phyloP scores from a whole-genome alignment of 2,113 vertebrate species.

The Chlorocebus sabaeus region DNA sequence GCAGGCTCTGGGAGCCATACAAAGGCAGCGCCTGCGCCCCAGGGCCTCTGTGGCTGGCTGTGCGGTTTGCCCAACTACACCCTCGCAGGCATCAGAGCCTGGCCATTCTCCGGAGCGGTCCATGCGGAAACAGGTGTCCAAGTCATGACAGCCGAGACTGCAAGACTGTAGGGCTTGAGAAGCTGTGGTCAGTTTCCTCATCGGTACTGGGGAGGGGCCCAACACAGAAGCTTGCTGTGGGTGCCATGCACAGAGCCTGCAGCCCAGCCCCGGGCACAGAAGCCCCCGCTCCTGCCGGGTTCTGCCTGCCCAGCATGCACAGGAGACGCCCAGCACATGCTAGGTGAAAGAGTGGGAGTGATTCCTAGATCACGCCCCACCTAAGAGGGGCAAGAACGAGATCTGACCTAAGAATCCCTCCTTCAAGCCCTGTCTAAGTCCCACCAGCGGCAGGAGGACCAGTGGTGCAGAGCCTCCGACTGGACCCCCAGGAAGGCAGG shows the following conservation, averaged over 20 bases:
- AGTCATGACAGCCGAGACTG: fast-evolving
- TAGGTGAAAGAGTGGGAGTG: neutral
- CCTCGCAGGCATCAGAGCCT: neutral
- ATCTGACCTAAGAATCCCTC: neutral
- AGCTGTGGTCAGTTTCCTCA: neutral
- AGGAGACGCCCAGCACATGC: neutral
- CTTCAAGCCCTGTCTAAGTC: neutral
- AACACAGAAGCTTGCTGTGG: neutral
- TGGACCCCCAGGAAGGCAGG: neutral
- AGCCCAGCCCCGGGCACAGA: neutral
- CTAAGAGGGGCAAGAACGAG: neutral
- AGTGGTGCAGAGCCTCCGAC: no score
- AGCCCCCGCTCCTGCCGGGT: no score
- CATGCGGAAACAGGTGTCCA: neutral
- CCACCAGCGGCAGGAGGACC: no score
- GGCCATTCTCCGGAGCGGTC: neutral
- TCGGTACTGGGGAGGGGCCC: no score
- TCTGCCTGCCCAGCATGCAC: fast-evolving
- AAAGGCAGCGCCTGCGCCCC: fast-evolving
- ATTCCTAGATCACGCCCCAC: neutral
- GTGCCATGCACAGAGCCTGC: fast-evolving
- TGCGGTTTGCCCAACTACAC: no score
- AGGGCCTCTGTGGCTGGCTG: neutral
- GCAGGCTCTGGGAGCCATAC: fast-evolving
- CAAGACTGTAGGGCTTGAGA: neutral